These are phyloP conservation scores for Acrocera orbiculus DNA, from an alignment of 2,888 invertebrate genomes.

Conservation along the genomic window DNA sequence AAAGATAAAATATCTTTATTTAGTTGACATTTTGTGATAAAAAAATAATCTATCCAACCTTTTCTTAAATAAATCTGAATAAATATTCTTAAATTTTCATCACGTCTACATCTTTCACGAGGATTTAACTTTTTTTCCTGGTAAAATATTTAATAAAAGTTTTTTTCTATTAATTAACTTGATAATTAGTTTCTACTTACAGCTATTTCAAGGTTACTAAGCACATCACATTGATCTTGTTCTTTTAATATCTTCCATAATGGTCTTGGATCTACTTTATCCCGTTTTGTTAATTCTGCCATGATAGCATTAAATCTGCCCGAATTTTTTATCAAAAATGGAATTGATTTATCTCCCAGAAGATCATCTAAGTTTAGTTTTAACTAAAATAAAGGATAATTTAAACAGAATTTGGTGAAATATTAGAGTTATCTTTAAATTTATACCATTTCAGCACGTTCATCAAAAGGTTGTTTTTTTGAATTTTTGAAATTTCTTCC, in stretches of 20 bases:
- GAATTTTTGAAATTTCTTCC: slow-evolving; percentile 3
- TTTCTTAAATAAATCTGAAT: slow-evolving; percentile 23
- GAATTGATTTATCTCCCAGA: slow-evolving; percentile 6
- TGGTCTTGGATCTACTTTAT: slow-evolving; percentile 4
- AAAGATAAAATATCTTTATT: slow-evolving; percentile 18
- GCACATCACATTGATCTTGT: slow-evolving; percentile 9
- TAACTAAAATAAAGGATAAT: slow-evolving; percentile 3
- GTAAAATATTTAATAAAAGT: too few species aligned
- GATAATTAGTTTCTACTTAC: slow-evolving; percentile 5
- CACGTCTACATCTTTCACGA: too few species aligned
- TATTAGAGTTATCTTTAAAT: not conserved
- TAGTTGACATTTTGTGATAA: slow-evolving; percentile 17
- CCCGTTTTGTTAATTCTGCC: slow-evolving; percentile 1
- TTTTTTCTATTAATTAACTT: too few species aligned
- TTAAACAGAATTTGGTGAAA: not conserved
- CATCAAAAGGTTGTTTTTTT: not conserved
- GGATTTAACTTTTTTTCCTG: too few species aligned
- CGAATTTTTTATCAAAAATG: slow-evolving; percentile 6
- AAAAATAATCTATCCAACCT: slow-evolving; percentile 22
- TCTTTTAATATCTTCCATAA: slow-evolving; percentile 7
- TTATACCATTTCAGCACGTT: slow-evolving; percentile 1
- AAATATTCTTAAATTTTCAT: too few species aligned
- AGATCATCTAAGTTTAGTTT: slow-evolving; percentile 7
- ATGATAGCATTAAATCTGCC: slow-evolving; percentile 5
- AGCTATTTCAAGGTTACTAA: slow-evolving; percentile 6